These are phyloP conservation scores for Geranospiza caerulescens DNA, from an alignment of 2,797 vertebrate genomes.

Conservation along the genomic window DNA sequence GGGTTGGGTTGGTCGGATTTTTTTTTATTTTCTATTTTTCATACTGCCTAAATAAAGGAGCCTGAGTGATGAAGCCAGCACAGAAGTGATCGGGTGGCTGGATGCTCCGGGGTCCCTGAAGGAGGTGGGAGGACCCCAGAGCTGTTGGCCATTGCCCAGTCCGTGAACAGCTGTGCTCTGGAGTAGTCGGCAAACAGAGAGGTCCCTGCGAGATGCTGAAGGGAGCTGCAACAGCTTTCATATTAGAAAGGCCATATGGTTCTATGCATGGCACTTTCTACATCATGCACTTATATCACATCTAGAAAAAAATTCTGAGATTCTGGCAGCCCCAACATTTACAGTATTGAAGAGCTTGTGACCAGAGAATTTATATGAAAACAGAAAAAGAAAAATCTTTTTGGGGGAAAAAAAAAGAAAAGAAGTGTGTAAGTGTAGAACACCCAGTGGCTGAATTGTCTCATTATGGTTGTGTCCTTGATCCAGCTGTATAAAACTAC, in stretches of 20 bases:
- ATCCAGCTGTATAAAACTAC: not conserved
- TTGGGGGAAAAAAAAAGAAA: rapidly evolving
- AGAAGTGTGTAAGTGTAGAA: not conserved
- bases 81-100: not conserved
- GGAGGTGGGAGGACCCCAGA: not conserved
- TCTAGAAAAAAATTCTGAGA: not conserved
- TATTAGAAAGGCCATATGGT: conserved; percentile 10
- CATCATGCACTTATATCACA: not conserved
- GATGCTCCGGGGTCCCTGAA: not conserved
- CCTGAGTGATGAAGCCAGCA: not conserved
- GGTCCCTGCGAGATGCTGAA: not conserved
- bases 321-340: not conserved
- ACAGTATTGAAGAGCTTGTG: not conserved
- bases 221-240: not conserved
- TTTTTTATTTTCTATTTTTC: not conserved
- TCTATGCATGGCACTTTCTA: not conserved
- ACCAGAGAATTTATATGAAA: not conserved
- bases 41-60: not conserved
- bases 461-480: not conserved
- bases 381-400: not conserved
- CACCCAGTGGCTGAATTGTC: not conserved
- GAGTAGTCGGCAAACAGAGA: not conserved
- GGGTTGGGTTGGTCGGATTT: not conserved
- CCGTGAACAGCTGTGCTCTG: not conserved
- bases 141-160: rapidly evolving